Percentiles rank a stretch among this genome's conserved stretches.
phyloP scores from a whole-genome alignment of 2,797 vertebrate genomes.

The Steatocranus sp. region DNA sequence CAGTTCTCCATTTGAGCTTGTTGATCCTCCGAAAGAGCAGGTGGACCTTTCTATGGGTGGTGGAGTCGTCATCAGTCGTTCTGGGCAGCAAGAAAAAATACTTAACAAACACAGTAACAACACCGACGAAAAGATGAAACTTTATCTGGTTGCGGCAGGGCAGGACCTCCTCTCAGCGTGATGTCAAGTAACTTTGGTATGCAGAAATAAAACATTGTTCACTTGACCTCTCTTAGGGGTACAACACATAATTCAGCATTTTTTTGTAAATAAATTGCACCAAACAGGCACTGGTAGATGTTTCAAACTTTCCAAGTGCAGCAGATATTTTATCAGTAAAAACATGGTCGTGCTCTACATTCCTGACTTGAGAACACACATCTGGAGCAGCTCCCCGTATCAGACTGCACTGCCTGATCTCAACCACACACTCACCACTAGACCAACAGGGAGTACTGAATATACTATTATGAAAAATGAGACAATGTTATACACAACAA shows the following conservation, averaged over 20 bases:
- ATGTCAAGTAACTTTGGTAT: neutral
- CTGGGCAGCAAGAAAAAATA: conserved; percentile 61
- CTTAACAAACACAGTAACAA: neutral
- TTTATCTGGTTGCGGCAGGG: neutral
- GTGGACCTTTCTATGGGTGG: conserved; percentile 87
- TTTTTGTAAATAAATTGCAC: neutral
- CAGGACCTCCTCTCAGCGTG: neutral
- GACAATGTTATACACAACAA: neutral
- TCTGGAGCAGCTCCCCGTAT: conserved; percentile 58
- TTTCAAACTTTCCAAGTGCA: conserved; percentile 10
- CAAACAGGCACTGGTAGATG: neutral
- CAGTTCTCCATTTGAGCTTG: conserved; percentile 87
- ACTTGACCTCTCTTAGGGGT: neutral
- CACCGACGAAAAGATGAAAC: neutral
- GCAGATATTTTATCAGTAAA: conserved; percentile 54
- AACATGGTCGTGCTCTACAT: conserved; percentile 37
- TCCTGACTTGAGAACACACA: conserved; percentile 58
- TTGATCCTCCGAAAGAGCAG: conserved; percentile 90
- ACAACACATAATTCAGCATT: neutral
- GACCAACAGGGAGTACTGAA: neutral
- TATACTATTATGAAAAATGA: neutral
- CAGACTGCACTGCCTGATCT: conserved; percentile 14
- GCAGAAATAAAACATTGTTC: neutral
- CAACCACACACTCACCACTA: conserved; percentile 1
- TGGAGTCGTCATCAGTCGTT: conserved; percentile 86